phyloP scores from a whole-genome alignment of 2,797 vertebrate genomes.

The Numenius phaeopus region DNA sequence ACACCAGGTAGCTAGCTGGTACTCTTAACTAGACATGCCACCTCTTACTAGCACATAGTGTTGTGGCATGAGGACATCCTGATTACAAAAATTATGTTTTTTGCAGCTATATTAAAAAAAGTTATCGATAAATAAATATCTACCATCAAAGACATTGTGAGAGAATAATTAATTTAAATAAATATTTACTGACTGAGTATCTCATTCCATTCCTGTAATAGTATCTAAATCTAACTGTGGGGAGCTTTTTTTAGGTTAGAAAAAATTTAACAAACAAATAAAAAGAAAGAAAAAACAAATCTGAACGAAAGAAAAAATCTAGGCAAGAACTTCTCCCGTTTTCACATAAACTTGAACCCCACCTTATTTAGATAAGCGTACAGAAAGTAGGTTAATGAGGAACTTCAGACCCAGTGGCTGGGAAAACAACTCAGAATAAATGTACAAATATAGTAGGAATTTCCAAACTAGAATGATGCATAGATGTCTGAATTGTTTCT shows the following conservation, averaged over 20 bases:
- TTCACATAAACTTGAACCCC: neutral
- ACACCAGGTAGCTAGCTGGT: accelerated
- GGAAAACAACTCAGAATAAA: slow-evolving; percentile 37
- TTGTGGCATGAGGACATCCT: neutral
- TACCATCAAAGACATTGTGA: neutral
- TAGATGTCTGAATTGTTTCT: slow-evolving; percentile 31
- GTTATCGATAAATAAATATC: neutral
- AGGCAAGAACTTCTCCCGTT: neutral
- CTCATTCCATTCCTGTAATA: neutral
- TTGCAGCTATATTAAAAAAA: neutral
- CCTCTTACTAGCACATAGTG: neutral
- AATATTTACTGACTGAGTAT: neutral
- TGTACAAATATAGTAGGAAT: neutral
- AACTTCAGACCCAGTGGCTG: neutral
- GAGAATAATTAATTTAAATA: neutral
- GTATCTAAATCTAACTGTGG: neutral
- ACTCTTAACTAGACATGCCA: neutral
- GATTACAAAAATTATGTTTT: neutral
- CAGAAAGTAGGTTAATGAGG: neutral
- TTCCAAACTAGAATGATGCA: slow-evolving; percentile 21
- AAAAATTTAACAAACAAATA: neutral
- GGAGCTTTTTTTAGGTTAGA: neutral
- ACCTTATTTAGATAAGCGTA: neutral
- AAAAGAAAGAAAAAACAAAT: neutral
- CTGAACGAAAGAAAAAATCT: neutral